These are phyloP conservation scores for Manacus vitellinus DNA, from an alignment of 2,113 vertebrate species.

Conservation along the genomic window DNA sequence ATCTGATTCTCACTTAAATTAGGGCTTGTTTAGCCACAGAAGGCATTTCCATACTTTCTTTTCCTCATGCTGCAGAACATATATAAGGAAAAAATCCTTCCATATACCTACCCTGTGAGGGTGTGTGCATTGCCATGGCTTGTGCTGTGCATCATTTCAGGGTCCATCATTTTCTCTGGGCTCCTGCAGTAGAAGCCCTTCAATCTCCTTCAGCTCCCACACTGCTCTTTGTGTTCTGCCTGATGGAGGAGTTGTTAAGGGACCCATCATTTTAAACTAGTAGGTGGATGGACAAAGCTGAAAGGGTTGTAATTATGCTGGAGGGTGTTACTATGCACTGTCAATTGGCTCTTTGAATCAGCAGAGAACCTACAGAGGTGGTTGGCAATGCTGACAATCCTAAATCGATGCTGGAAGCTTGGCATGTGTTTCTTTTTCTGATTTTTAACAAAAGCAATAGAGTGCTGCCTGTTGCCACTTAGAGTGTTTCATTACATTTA, in stretches of 20 bases:
- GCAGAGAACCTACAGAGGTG: background rate
- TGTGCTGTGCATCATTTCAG: background rate
- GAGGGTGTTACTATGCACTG: background rate
- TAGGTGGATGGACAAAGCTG: conserved; percentile 3
- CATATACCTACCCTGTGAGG: too few species aligned
- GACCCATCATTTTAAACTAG: background rate
- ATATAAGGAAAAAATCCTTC: background rate
- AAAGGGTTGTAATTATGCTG: background rate
- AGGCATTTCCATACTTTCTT: background rate
- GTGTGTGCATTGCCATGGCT: background rate
- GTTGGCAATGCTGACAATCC: background rate
- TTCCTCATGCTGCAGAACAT: background rate
- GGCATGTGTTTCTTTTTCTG: background rate
- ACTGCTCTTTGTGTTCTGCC: background rate
- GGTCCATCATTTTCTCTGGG: background rate
- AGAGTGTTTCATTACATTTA: conserved; percentile 25
- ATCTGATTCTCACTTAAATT: background rate
- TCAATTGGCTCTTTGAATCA: background rate
- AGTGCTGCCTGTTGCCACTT: conserved; percentile 22
- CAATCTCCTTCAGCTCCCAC: background rate
- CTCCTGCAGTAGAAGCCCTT: background rate
- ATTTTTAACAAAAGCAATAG: conserved; percentile 33
- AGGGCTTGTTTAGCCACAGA: background rate
- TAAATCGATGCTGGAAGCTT: background rate
- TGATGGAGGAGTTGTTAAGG: background rate